Evolutionary conservation across 2,797 vertebrate species (phyloP), one percentile per base, ranked within the genome.

Genomic region (Chaenodraco wilsoni): DNA sequence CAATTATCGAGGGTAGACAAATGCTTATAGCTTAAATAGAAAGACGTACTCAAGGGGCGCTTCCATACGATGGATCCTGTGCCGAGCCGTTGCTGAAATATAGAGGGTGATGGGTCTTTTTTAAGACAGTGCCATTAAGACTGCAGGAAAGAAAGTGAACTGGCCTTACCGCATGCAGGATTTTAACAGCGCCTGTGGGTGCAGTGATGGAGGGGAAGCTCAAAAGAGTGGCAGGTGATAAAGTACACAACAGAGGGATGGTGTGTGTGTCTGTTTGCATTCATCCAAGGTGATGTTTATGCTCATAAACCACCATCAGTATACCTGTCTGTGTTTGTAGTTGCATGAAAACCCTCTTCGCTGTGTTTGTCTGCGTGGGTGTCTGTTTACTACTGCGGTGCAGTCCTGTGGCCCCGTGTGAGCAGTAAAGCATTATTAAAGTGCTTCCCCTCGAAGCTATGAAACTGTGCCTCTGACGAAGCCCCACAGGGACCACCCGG

Each of bases 101-200:
- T 84, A 80, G 70, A 54, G 60, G 78, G 49, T 75, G 83, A 75
- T 82, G 73, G 72, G 19, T 79, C 48, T 69, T 90, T 90, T 27
- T 89, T 88, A 90, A 90, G 84, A 78, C 74, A 45, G 15, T 72
- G 75, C 78, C 72, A 86, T 92, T 89, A 88, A 83, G 81, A 87
- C 65, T 70, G 80, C 86, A 87, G 83, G 72, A 66, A 83, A 71
- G 76, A 85, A 57, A 74, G 76, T 84, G 63, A 74, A 76, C 80
- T 86, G 83, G 89, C 79, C 83, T 83, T 84, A 84, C 83, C 80
- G 60, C 75, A 71, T 74, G 55, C 65, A 82, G 84, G 87, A 91
- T 92, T 92, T 93, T 93, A 93, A 94, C 86, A 88, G 82, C 40
- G 60, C 92, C 88, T 88, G 78, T 83, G 92, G 90, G 88, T 56